A percentile compares a stretch with the other conserved stretches of the same genome.
Conservation (phyloP, 2,113 vertebrate genomes). For the Bucco capensis region DNA sequence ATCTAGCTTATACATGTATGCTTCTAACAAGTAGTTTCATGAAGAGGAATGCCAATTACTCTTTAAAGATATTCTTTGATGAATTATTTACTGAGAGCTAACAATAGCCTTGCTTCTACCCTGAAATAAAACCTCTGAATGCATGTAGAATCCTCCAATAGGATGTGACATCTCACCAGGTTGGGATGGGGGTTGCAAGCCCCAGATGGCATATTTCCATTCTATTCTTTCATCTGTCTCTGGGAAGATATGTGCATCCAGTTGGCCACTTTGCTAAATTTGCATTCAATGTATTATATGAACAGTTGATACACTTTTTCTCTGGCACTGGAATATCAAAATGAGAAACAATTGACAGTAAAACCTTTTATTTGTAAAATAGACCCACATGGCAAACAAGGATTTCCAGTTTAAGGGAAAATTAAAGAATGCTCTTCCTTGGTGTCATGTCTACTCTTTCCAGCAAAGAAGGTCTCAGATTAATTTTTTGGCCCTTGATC, state of each 20-base stretch:
- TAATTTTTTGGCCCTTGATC: constrained; percentile 52
- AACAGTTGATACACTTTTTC: background rate
- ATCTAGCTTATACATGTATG: background rate
- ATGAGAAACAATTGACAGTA: background rate
- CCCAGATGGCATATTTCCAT: background rate
- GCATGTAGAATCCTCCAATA: background rate
- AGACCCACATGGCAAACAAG: background rate
- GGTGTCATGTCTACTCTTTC: constrained; percentile 4
- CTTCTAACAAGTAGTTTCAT: background rate
- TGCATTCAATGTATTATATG: background rate
- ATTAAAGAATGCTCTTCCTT: background rate
- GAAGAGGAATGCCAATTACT: background rate
- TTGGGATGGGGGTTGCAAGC: background rate
- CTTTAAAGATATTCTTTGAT: background rate
- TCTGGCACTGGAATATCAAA: background rate
- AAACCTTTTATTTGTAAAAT: background rate
- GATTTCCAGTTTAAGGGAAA: background rate
- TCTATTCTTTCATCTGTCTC: background rate
- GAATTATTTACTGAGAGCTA: background rate
- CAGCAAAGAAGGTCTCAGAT: constrained; percentile 32
- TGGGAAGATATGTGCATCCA: background rate
- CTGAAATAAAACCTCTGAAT: background rate
- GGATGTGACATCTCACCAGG: background rate
- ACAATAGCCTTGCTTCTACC: background rate
- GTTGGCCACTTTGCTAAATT: background rate